Conservation (phyloP, 1,140 invertebrate genomes). For the Neodiprion pinetum region DNA sequence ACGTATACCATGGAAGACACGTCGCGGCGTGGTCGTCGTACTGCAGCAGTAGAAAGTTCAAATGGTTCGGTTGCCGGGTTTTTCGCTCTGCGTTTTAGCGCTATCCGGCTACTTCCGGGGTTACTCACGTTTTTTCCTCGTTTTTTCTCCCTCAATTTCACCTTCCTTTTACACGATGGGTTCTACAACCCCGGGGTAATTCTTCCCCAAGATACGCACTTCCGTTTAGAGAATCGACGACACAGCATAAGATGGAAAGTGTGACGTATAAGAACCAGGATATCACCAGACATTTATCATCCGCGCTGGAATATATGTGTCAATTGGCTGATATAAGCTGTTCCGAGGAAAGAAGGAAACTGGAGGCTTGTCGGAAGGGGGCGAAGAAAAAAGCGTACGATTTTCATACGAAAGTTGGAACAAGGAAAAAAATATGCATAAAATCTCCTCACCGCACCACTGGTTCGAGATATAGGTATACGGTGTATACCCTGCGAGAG, state of each 20-base stretch:
- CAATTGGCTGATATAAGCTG: neutral
- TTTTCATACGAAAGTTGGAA: neutral
- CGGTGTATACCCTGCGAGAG: neutral
- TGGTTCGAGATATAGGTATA: neutral
- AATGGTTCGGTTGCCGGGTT: neutral
- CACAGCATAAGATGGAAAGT: neutral
- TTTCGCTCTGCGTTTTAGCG: constrained; percentile 1
- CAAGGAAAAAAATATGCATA: neutral
- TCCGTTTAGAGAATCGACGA: neutral
- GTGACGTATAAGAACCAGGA: neutral
- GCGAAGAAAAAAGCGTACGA: neutral
- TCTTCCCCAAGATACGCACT: neutral
- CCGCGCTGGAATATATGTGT: neutral
- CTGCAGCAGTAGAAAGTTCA: neutral
- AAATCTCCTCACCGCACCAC: neutral
- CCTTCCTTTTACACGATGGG: neutral
- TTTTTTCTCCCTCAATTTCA: neutral
- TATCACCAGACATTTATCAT: neutral
- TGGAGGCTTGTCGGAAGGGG: neutral
- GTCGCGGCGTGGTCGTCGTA: neutral
- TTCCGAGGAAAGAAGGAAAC: too few species aligned
- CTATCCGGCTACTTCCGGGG: neutral
- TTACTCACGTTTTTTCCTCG: neutral
- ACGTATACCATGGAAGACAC: neutral
- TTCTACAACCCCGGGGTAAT: neutral